phyloP scores from a whole-genome alignment of 2,888 invertebrate genomes.

The Nycteola revayana region DNA sequence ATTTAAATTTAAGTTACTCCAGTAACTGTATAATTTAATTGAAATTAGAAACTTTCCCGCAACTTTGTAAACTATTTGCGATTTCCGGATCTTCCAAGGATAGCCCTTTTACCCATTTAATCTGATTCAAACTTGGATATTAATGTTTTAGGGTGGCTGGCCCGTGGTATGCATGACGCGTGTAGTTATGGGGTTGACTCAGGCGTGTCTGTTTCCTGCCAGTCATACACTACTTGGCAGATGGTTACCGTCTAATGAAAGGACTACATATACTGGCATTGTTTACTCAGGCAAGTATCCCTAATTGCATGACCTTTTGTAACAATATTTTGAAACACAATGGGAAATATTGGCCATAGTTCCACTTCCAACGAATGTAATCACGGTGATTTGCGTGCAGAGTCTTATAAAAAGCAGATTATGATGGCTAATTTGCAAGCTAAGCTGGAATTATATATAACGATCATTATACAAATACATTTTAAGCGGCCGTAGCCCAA shows the following conservation, averaged over 20 bases:
- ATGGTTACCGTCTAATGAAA: constrained; percentile 84
- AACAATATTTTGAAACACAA: no score
- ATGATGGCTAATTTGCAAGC: no score
- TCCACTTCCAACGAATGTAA: no score
- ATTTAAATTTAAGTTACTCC: no score
- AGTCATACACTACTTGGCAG: constrained; percentile 84
- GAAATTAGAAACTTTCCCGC: neutral
- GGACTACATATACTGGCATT: constrained; percentile 68
- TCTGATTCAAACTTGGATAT: neutral
- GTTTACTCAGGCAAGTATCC: constrained; percentile 80
- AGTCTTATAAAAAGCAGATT: no score
- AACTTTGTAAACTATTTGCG: neutral
- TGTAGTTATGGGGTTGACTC: constrained; percentile 85
- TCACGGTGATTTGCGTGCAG: no score
- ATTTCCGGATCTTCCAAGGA: neutral
- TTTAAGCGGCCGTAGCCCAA: no score
- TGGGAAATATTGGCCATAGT: no score
- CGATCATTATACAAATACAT: no score
- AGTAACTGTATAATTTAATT: no score
- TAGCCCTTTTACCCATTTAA: neutral
- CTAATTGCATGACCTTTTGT: no score
- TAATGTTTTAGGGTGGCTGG: constrained; percentile 68
- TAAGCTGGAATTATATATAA: no score
- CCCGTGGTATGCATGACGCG: constrained; percentile 83
- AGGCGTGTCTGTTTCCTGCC: constrained; percentile 85